These are phyloP conservation scores for Megalops cyprinoides DNA, from an alignment of 2,797 vertebrate species.

Conservation along the genomic window DNA sequence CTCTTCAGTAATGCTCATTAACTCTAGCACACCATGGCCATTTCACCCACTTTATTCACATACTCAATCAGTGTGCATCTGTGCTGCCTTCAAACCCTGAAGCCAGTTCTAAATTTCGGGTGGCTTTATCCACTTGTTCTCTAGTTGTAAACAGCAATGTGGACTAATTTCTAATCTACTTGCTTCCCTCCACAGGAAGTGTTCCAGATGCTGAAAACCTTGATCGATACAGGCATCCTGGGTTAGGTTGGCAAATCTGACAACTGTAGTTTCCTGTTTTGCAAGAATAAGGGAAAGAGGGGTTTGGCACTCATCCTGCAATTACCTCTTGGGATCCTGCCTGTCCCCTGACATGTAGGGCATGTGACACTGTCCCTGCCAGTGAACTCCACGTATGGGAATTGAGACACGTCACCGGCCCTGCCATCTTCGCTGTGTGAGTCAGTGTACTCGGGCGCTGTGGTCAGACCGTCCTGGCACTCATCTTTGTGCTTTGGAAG, in stretches of 20 bases:
- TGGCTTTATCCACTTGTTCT: slow-evolving; percentile 6
- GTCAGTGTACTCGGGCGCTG: slow-evolving; percentile 67
- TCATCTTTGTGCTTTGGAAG: slow-evolving; percentile 82
- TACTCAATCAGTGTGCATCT: background rate
- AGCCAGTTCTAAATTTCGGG: background rate
- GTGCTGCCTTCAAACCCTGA: background rate
- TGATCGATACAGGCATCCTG: background rate
- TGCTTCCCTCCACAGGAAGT: background rate
- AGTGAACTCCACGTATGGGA: slow-evolving; percentile 94
- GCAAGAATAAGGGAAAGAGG: background rate
- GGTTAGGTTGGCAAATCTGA: background rate
- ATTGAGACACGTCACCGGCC: slow-evolving; percentile 89
- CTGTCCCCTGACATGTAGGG: slow-evolving; percentile 95
- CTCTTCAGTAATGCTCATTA: background rate
- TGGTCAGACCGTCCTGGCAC: slow-evolving; percentile 69
- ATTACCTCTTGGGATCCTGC: slow-evolving; percentile 92
- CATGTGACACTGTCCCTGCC: slow-evolving; percentile 96
- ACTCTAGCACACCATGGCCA: background rate
- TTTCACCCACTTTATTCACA: background rate
- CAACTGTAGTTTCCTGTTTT: background rate
- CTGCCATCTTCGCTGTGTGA: slow-evolving; percentile 68
- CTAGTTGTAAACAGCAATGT: background rate
- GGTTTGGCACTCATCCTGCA: background rate
- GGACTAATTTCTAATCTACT: background rate
- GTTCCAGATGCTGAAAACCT: background rate